Evolutionary conservation across 2,113 vertebrate genomes (phyloP), one percentile per base, ranked within the genome.

Genomic region (Zosterops lateralis): DNA sequence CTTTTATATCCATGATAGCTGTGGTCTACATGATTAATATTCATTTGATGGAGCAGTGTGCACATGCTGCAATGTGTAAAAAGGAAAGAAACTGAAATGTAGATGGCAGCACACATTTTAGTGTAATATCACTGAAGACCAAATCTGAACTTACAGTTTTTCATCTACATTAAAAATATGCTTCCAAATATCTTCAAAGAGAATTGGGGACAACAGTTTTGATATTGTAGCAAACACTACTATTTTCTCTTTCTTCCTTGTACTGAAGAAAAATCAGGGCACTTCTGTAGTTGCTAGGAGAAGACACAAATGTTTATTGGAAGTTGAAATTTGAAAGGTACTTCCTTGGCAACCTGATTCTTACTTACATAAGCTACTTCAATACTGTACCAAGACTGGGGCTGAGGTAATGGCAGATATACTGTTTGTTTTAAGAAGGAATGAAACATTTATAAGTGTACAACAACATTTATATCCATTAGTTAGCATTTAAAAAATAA

Each of bases 251-350:
- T 93, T 56, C 36, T 84, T 93, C 56, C 36, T 84, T 42, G 36
- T 74, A 47, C 26, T 58, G n/a, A 74, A 78, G 56, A 56, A 83
- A 86, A 93, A 47, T 84, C 65, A 89, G 47, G 42, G 42, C n/a
- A 16, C 21, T 79, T 92, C 7, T 48, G 1, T 34, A 62, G 83
- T 92, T 95, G 93, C 87, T 90, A 83, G 67, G 85, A 88, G 76
- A 92, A 86, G 76, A 89, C 29, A 44, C 45, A 83, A 70, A 76
- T 90, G 64, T 86, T 93, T 95, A 67, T 44, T 73, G 76, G 42
- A 54, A 87, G 29, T 42, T 95, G 68, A 71, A 93, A 56, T 17
- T 61, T 88, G 68, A 84, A 87, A 91, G 65, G 56, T 86, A 36
- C 77, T 87, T 89, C 80, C 65, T 50, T 91, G 65, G 51, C 84